Conservation (phyloP, 2,888 invertebrate species). For the Antheraea yamamai region DNA sequence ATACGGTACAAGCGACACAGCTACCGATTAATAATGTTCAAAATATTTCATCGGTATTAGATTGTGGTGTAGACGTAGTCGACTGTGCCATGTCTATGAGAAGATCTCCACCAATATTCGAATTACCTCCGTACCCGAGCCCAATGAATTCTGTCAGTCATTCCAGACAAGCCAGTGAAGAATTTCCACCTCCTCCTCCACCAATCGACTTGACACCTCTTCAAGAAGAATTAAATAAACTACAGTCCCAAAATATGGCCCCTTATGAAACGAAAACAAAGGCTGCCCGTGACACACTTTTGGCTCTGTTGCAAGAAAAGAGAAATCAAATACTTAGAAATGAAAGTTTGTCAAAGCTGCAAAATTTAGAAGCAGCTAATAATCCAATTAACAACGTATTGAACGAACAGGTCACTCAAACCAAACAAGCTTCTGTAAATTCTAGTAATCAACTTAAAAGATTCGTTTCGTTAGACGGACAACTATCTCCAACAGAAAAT, state of each 20-base stretch:
- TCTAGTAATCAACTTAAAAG: constrained; percentile 57
- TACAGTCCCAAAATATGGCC: constrained; percentile 54
- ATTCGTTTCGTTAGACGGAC: constrained; percentile 64
- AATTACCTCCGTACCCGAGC: constrained; percentile 91
- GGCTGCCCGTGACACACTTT: constrained; percentile 69
- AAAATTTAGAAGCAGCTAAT: constrained; percentile 56
- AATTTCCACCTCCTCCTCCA: constrained; percentile 94
- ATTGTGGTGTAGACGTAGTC: constrained; percentile 84
- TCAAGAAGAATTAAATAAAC: constrained; percentile 82
- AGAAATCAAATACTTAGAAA: constrained; percentile 83
- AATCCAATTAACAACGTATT: constrained; percentile 85
- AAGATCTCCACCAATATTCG: constrained; percentile 75
- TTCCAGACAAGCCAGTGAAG: constrained; percentile 93
- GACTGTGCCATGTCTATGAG: constrained; percentile 80
- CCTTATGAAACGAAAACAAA: constrained; percentile 40
- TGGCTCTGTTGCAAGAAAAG: constrained; percentile 85
- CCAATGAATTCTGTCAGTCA: constrained; percentile 89
- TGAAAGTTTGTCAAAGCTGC: constrained; percentile 54
- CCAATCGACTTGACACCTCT: constrained; percentile 86
- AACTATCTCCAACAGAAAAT: constrained; percentile 58
- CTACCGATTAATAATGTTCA: constrained; percentile 63
- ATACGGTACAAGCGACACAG: constrained; percentile 51
- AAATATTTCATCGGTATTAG: constrained; percentile 67
- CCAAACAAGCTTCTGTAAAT: constrained; percentile 77
- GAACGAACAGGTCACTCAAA: constrained; percentile 80